Base-by-base conservation (phyloP, 2,888 invertebrate genomes). In the Panopea generosa region DNA sequence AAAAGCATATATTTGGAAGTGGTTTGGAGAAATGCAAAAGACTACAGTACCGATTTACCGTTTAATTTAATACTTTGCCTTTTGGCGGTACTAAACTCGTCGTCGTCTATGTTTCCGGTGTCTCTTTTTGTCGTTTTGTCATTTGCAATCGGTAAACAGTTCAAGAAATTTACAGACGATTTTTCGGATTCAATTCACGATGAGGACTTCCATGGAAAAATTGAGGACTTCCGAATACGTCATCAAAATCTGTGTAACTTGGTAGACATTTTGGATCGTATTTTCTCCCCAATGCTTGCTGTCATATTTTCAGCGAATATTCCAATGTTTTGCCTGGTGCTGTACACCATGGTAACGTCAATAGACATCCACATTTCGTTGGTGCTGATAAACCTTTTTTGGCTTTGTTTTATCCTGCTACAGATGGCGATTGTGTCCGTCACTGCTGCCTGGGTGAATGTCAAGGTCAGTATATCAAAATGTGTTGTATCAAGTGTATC, bases 201-300 rank as follows among this genome's bases (percentile, higher is more conserved):
- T 7, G 63, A 63, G 3, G 59, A 71, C 33, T 68, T 82, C 24
- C 33, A 66, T 38, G 77, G 52, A 1, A 56, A 79, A 62, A 56
- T 88, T 20, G 87, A 87, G 56, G 82, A 84, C 47, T 84, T 84
- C 77, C 82, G 88, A 18, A 63, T 86, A 61, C 79, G 77, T 55
- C 87, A 87, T 79, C 85, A 86, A 77, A 77, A 77, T 16, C 50
- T 84, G 66, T 81, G 79, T 57, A 49, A 16, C 18, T 45, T 84
- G 55, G 78, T 83, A 1, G 70, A 75, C 16, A 77, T 76, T 22
- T 53, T 82, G 33, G 83, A 84, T 65, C 59, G 68, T 26, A 69
- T 77, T 40, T 84, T 83, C 62, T 62, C 72, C 43, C 77, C 76
- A n/a, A 72, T 84, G 68, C 72, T 83, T 9, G 83, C 83, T 40